Conservation (phyloP, 2,888 invertebrate genomes). For the Pogonocherus hispidulus region DNA sequence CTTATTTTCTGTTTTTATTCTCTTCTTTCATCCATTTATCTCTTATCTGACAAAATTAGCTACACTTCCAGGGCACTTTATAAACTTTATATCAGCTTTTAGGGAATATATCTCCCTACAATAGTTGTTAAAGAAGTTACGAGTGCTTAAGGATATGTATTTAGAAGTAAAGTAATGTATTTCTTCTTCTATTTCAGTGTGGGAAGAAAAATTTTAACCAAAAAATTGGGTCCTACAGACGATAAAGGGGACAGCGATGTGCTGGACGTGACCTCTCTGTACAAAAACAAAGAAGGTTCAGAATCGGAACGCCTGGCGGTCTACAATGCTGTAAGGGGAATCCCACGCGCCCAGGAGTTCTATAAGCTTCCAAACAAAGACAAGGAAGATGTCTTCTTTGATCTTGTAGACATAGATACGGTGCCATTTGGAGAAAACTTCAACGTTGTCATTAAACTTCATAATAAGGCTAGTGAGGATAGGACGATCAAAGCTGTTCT, state of each 20-base stretch:
- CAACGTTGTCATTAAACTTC: constrained; percentile 76
- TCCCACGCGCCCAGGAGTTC: constrained; percentile 73
- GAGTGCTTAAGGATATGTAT: too few species aligned
- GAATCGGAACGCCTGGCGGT: constrained; percentile 81
- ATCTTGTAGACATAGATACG: constrained; percentile 76
- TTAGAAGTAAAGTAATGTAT: neutral
- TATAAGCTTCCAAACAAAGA: constrained; percentile 71
- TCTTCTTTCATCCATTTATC: too few species aligned
- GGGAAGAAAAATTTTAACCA: constrained; percentile 82
- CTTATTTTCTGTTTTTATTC: too few species aligned
- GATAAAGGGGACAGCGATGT: constrained; percentile 79
- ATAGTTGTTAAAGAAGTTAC: too few species aligned
- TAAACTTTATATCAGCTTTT: too few species aligned
- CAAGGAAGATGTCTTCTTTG: constrained; percentile 76
- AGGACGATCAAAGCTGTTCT: constrained; percentile 77
- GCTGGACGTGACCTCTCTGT: constrained; percentile 78
- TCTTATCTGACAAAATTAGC: too few species aligned
- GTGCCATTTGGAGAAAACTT: constrained; percentile 81
- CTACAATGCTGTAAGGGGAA: constrained; percentile 80
- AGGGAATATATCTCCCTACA: too few species aligned
- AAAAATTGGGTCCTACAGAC: constrained; percentile 80
- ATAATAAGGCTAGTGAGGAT: constrained; percentile 73
- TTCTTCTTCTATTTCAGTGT: constrained; percentile 74
- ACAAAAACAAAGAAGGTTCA: constrained; percentile 82
- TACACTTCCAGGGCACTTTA: too few species aligned